Evolutionary conservation across 2,888 invertebrate species (phyloP).

Genomic region (Taenaris catops): DNA sequence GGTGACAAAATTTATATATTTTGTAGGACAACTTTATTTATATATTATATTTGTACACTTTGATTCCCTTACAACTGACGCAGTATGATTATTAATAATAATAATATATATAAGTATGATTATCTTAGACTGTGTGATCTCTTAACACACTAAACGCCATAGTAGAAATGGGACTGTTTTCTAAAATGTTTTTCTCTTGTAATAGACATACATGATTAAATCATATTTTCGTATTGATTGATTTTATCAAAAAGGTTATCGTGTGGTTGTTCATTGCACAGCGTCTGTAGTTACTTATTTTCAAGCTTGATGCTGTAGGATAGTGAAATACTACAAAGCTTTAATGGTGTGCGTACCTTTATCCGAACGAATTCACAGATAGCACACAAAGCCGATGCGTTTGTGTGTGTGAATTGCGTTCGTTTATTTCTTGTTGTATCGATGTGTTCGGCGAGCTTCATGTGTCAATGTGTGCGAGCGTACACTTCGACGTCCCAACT

Average conservation of each 20-base stretch:
- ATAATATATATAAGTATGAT: too few species aligned
- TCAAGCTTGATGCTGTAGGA: slow-evolving; percentile 10
- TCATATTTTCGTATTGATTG: slow-evolving; percentile 4
- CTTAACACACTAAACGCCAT: too few species aligned
- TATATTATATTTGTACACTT: too few species aligned
- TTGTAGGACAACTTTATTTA: too few species aligned
- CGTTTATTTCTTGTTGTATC: slow-evolving; percentile 47
- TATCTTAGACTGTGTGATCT: too few species aligned
- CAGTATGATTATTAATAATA: too few species aligned
- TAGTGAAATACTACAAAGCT: slow-evolving; percentile 17
- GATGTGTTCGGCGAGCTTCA: slow-evolving; percentile 50
- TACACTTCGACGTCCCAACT: slow-evolving; percentile 51
- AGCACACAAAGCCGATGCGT: slow-evolving; percentile 24
- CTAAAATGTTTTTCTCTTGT: too few species aligned
- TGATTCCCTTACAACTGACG: too few species aligned
- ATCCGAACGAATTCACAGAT: slow-evolving; percentile 20
- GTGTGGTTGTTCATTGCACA: slow-evolving; percentile 18
- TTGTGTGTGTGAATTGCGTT: slow-evolving; percentile 54
- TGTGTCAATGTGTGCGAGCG: slow-evolving; percentile 44
- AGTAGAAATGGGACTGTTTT: too few species aligned
- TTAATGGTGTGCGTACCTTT: slow-evolving; percentile 13
- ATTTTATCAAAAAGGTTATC: neutral
- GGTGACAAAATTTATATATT: too few species aligned
- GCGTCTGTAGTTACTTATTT: slow-evolving; percentile 10
- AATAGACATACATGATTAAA: too few species aligned